Conservation (phyloP, 2,888 invertebrate genomes). For the Hedychridium roseum region DNA sequence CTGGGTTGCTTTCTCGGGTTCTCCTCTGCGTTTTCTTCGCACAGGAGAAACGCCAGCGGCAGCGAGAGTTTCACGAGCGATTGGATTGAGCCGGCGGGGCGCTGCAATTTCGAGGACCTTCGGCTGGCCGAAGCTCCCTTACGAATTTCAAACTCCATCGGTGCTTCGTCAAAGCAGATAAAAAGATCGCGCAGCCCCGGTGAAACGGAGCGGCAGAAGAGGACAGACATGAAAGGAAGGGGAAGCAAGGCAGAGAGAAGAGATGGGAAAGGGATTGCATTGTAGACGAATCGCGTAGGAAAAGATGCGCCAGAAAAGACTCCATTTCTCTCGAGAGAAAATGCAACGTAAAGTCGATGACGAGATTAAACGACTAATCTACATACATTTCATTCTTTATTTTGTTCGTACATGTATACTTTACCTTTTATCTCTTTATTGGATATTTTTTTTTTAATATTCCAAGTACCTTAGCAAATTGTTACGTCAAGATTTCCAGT, state of each 20-base stretch:
- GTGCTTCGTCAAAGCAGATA: constrained; percentile 31
- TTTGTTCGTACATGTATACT: neutral
- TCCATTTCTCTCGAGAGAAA: too few species aligned
- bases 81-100: constrained; percentile 42
- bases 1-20: too few species aligned
- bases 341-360: too few species aligned
- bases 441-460: neutral
- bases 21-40: too few species aligned
- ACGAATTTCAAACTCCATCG: constrained; percentile 36
- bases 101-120: constrained; percentile 40
- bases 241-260: constrained; percentile 1
- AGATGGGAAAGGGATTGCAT: neutral
- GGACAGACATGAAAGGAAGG: neutral
- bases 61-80: constrained; percentile 32
- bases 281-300: too few species aligned
- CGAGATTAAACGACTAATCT: too few species aligned
- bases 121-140: constrained; percentile 23
- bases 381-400: neutral
- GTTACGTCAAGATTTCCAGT: too few species aligned
- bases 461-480: too few species aligned
- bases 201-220: neutral
- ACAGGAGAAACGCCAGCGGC: too few species aligned
- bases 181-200: constrained; percentile 18
- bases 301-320: too few species aligned
- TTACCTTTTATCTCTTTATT: too few species aligned